Percentiles rank a stretch among this genome's conserved stretches.
Conservation (phyloP, 2,113 vertebrate genomes). For the Chauna torquata region DNA sequence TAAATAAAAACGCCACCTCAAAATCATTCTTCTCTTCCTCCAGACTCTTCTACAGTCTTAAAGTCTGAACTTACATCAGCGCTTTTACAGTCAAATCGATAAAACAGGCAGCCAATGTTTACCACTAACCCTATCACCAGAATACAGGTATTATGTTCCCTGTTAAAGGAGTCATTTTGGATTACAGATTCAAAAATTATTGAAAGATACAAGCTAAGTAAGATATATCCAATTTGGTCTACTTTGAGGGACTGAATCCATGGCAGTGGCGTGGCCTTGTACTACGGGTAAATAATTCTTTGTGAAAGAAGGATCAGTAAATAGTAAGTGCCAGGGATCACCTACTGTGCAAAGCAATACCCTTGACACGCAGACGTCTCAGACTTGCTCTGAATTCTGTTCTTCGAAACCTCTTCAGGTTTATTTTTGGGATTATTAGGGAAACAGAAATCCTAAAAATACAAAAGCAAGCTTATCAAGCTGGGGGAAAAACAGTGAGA, state of each 20-base stretch:
- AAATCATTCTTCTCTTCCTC: neutral
- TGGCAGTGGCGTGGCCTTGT: neutral
- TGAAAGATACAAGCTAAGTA: neutral
- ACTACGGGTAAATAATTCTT: neutral
- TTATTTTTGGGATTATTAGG: neutral
- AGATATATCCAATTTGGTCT: neutral
- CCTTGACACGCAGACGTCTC: neutral
- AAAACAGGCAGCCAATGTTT: neutral
- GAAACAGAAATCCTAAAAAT: conserved; percentile 38
- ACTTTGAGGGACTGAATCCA: neutral
- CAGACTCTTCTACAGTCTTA: neutral
- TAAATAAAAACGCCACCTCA: neutral
- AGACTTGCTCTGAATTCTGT: neutral
- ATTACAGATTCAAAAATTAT: neutral
- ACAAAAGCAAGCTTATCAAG: conserved; percentile 7
- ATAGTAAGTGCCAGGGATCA: neutral
- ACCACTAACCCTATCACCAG: neutral
- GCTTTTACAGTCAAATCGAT: neutral
- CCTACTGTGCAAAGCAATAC: neutral
- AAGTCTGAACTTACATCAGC: neutral
- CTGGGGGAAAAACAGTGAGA: neutral
- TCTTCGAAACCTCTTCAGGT: conserved; percentile 21
- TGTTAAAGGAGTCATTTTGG: neutral
- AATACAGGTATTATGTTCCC: neutral
- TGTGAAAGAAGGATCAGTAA: neutral